phyloP scores from a whole-genome alignment of 2,888 invertebrate genomes.

The Noctua janthina region DNA sequence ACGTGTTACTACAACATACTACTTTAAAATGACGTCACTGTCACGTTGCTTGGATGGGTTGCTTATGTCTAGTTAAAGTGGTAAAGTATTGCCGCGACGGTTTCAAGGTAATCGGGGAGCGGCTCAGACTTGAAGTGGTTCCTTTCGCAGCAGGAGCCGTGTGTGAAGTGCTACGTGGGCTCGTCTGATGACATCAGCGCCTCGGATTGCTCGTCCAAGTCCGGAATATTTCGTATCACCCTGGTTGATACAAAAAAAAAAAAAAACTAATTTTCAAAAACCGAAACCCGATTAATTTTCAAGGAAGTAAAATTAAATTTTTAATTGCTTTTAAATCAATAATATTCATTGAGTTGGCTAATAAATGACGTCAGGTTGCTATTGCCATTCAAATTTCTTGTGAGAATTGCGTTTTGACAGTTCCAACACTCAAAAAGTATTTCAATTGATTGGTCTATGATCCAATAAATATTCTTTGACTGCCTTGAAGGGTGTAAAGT shows the following conservation, averaged over 20 bases:
- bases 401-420: not conserved
- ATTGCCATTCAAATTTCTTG: not conserved
- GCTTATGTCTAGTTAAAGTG: conserved; percentile 53
- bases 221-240: conserved; percentile 87
- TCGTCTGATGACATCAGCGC: conserved; percentile 90
- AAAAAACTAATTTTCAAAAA: too few relatives aligned
- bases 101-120: conserved; percentile 46
- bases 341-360: not conserved
- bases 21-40: not conserved
- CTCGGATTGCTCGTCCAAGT: conserved; percentile 91
- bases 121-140: conserved; percentile 69
- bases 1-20: not conserved
- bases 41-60: not conserved
- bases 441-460: not conserved
- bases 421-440: not conserved
- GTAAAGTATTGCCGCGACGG: conserved; percentile 44
- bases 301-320: not conserved
- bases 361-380: not conserved
- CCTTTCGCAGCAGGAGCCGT: conserved; percentile 62
- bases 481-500: not conserved
- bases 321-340: not conserved
- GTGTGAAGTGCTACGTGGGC: conserved; percentile 82
- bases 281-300: not conserved
- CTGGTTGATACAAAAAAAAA: conserved; percentile 70
- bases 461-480: not conserved